Conservation (phyloP, 2,888 invertebrate genomes). For the Congeria kusceri region DNA sequence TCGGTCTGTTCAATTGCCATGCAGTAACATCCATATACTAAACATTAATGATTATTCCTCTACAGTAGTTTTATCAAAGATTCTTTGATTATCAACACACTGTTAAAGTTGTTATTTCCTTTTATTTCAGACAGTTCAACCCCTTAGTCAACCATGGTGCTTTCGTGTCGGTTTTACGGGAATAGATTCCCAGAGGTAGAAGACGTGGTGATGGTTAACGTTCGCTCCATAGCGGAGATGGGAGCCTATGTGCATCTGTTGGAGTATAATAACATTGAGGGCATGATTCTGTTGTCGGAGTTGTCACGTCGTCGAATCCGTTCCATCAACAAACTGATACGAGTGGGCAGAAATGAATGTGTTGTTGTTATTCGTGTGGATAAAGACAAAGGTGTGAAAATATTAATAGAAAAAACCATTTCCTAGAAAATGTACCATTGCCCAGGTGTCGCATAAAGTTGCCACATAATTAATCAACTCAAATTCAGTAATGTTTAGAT, state of each 20-base stretch:
- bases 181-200: slow-evolving; percentile 99
- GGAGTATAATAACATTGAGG: slow-evolving; percentile 99
- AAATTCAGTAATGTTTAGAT: too few species aligned
- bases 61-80: neutral
- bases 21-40: neutral
- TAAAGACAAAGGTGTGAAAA: slow-evolving; percentile 95
- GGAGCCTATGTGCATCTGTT: slow-evolving; percentile 99
- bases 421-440: neutral
- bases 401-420: neutral
- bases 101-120: too few species aligned
- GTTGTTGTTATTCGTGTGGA: slow-evolving; percentile 99
- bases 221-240: slow-evolving; percentile 99
- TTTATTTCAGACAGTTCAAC: slow-evolving; percentile 11
- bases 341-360: slow-evolving; percentile 99
- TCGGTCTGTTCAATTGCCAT: too few species aligned
- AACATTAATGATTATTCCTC: neutral
- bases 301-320: slow-evolving; percentile 99
- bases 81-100: too few species aligned
- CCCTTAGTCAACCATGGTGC: slow-evolving; percentile 72
- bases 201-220: slow-evolving; percentile 99
- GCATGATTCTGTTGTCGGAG: slow-evolving; percentile 98
- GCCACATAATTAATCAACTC: too few species aligned
- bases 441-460: too few species aligned
- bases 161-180: slow-evolving; percentile 93
- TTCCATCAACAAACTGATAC: slow-evolving; percentile 99